Percentiles rank a stretch among this genome's conserved stretches.
Evolutionary conservation across 2,888 invertebrate genomes (phyloP).

Genomic region (Reticulitermes lucifugus): DNA sequence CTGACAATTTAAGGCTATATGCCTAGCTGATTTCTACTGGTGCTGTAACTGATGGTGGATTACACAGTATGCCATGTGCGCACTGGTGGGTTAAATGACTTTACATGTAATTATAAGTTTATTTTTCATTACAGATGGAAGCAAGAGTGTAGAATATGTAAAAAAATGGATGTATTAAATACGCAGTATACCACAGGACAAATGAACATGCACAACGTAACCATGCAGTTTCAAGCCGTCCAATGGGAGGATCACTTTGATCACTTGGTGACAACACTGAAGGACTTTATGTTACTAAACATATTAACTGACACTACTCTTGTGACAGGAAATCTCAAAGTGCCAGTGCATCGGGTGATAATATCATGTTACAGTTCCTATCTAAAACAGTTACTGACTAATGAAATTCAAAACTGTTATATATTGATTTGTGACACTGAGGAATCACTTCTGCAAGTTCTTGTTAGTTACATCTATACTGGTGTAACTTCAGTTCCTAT

Average conservation of each 20-base stretch:
- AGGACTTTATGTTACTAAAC: slow-evolving; percentile 22
- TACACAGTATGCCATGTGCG: no score
- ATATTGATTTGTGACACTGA: slow-evolving; percentile 37
- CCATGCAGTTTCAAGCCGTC: slow-evolving; percentile 23
- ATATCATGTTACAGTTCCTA: slow-evolving; percentile 43
- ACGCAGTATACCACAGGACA: background rate
- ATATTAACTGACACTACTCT: slow-evolving; percentile 45
- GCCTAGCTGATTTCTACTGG: no score
- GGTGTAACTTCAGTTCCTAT: slow-evolving; percentile 31
- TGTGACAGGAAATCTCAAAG: slow-evolving; percentile 32
- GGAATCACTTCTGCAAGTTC: slow-evolving; percentile 24
- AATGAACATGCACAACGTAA: background rate
- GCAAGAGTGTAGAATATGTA: background rate
- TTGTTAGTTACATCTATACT: slow-evolving; percentile 45
- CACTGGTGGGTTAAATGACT: no score
- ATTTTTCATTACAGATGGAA: background rate
- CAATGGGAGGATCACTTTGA: slow-evolving; percentile 43
- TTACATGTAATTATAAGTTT: no score
- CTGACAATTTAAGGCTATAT: no score
- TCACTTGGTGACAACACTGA: slow-evolving; percentile 38
- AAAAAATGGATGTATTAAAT: background rate
- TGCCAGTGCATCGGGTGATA: slow-evolving; percentile 42
- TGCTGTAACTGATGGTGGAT: no score
- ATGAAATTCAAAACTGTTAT: slow-evolving; percentile 22
- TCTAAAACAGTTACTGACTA: slow-evolving; percentile 24